phyloP scores from a whole-genome alignment of 1,140 invertebrate species.

The Achatina immaculata region DNA sequence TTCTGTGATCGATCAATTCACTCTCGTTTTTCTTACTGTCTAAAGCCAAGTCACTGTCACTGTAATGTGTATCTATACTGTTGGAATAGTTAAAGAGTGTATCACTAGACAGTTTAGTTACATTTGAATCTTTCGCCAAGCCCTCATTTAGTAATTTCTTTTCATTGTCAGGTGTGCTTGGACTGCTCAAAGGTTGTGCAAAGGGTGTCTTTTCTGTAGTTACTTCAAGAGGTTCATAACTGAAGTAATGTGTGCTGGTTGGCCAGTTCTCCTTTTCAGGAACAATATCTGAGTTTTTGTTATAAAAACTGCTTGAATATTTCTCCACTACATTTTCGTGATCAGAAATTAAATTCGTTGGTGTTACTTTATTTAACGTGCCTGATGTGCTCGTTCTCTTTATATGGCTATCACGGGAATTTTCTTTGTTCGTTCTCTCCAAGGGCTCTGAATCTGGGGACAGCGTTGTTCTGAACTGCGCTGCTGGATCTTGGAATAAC shows the following conservation, averaged over 20 bases:
- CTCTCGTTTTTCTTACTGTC: background rate
- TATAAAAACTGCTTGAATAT: background rate
- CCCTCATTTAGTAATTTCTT: background rate
- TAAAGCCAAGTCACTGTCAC: background rate
- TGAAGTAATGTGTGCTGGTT: background rate
- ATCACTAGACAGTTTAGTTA: no score
- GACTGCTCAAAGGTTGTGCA: background rate
- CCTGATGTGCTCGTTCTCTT: background rate
- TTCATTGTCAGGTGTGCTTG: background rate
- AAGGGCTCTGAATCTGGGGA: background rate
- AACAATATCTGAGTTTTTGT: background rate
- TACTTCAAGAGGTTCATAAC: background rate
- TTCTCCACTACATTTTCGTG: background rate
- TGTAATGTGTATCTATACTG: background rate
- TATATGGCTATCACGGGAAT: background rate
- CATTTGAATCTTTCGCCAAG: background rate
- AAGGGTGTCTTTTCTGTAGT: background rate
- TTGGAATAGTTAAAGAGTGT: no score
- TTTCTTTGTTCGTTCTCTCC: background rate
- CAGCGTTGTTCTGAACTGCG: background rate
- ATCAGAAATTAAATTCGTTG: background rate
- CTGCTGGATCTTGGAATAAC: background rate
- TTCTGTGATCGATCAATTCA: background rate
- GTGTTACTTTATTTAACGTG: background rate
- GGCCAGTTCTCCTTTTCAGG: background rate